Percentiles rank a stretch among this genome's conserved stretches.
These are phyloP conservation scores for Saguinus imperator DNA, from an alignment of 2,113 vertebrate species.

Conservation along the genomic window DNA sequence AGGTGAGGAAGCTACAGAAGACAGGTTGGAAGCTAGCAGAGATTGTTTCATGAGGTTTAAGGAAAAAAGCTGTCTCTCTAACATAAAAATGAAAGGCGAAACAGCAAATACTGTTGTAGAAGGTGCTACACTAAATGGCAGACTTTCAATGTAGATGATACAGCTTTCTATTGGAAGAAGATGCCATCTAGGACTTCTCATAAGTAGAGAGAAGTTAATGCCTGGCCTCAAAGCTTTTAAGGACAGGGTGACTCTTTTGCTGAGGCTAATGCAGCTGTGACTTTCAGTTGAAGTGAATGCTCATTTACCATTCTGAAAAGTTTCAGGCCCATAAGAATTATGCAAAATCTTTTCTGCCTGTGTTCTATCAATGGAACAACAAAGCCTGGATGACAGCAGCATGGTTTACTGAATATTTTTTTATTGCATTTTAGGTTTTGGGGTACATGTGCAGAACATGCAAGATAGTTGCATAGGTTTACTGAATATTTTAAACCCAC, in stretches of 20 bases:
- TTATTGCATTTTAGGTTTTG: too few relatives aligned
- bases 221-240: not conserved
- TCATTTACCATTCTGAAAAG: not conserved
- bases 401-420: not conserved
- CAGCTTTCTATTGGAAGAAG: not conserved
- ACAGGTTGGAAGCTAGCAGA: not conserved
- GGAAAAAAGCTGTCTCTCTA: not conserved
- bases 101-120: not conserved
- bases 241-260: not conserved
- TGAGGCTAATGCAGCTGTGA: not conserved
- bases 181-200: not conserved
- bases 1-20: not conserved
- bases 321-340: not conserved
- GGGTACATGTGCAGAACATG: too few relatives aligned
- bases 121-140: not conserved
- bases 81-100: not conserved
- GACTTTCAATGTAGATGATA: not conserved
- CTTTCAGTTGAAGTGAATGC: not conserved
- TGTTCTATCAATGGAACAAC: not conserved
- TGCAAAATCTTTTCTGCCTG: not conserved
- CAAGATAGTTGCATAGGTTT: not conserved
- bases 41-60: not conserved
- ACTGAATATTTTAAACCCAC: not conserved
- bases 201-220: not conserved
- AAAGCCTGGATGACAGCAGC: not conserved